Base-by-base conservation (phyloP, 2,797 vertebrate species). In the Dendrocincla fuliginosa region DNA sequence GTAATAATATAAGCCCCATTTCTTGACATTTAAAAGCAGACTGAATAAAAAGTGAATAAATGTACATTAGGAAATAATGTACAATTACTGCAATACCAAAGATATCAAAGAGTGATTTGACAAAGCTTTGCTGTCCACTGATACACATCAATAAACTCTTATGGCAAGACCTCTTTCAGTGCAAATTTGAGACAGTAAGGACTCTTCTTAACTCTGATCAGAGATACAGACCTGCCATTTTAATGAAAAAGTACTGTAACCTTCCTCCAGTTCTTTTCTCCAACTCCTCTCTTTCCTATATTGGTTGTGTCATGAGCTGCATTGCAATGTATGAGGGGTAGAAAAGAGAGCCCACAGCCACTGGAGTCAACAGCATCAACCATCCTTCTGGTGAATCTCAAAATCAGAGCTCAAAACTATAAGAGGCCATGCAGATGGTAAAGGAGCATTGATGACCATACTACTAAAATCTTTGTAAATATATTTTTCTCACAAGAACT, bases 11-110 rank as follows among this genome's bases (percentile, higher is more conserved):
- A 78, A 90, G 44, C 39, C 20, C 28, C 8, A 39, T 92, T 94
- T 88, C 74, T 56, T 95, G 92, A 70, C 88, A 95, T 94, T 94
- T 95, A 90, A 92, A 95, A 79, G 81, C 4, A 96, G 92, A 69
- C 35, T 67, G 94, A 95, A 90, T 39, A 84, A 87, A 89, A 95
- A 70, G 70, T 94, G 90, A 95, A 69, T 79, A 94, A 87, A 68
- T 56, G 77, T 76, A 74, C 90, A 53, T 68, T 68, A 67, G 84
- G 88, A 88, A 95, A 94, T 25, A 88, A 81, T 65, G 35, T 35
- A 35, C 35, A 35, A 35, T 35, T 35, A 61, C 22, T n/a, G 46
- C 59, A 88, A 93, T 94, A 86, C 75, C 79, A 75, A 69, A 93
- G 53, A 92, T 73, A 78, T 78, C 90, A 90, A 1, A 1, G 44